Percentiles rank a stretch among this genome's conserved stretches.
phyloP scores from a whole-genome alignment of 2,113 vertebrate species.

The Motacilla alba region DNA sequence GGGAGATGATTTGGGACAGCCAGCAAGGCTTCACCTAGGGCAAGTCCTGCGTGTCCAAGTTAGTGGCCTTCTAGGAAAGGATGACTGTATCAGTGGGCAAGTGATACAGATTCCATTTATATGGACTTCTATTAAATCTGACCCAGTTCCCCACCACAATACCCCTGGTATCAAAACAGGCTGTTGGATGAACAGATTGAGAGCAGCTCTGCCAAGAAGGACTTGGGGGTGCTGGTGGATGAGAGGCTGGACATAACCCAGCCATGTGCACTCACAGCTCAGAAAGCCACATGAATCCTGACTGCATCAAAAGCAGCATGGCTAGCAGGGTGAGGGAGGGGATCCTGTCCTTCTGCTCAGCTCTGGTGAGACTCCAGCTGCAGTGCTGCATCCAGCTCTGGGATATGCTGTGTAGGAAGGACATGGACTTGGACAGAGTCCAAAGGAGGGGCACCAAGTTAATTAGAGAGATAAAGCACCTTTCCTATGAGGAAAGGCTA shows the following conservation, averaged over 20 bases:
- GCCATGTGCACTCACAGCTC: no score
- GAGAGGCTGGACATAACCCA: background rate
- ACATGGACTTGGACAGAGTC: background rate
- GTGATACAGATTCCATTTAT: background rate
- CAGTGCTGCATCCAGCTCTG: background rate
- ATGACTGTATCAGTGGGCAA: background rate
- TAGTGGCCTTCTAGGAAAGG: background rate
- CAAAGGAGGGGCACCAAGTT: background rate
- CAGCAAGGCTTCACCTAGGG: background rate
- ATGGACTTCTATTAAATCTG: background rate
- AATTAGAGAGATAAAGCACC: background rate
- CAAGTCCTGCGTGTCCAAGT: background rate
- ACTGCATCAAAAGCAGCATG: background rate
- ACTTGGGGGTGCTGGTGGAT: background rate
- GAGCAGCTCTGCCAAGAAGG: background rate
- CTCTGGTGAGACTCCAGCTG: background rate
- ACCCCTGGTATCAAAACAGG: background rate
- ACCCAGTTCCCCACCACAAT: no score
- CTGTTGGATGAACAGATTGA: background rate
- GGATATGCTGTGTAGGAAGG: background rate
- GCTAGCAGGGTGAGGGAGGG: background rate
- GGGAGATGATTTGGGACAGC: background rate
- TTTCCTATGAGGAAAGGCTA: background rate
- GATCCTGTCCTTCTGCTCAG: background rate
- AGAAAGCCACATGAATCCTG: background rate